Evolutionary conservation across 2,113 vertebrate genomes (phyloP).

Genomic region (Saiga tatarica): DNA sequence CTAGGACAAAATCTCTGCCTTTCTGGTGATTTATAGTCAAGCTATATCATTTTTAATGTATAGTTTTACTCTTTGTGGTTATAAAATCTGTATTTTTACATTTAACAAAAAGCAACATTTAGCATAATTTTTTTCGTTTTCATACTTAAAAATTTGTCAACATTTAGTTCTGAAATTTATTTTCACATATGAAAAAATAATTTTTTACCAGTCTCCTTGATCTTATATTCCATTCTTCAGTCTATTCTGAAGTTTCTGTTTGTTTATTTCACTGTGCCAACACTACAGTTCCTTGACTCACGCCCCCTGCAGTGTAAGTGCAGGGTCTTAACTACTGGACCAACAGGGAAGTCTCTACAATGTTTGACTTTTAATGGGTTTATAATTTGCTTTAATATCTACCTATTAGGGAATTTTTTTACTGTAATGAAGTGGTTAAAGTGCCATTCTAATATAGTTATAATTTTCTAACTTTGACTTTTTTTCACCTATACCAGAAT

Average conservation of each 20-base stretch:
- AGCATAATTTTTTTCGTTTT: neutral
- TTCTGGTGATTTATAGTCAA: neutral
- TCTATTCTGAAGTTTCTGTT: neutral
- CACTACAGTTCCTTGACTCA: neutral
- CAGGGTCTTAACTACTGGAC: neutral
- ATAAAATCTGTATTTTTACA: neutral
- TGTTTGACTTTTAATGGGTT: neutral
- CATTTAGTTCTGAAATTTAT: neutral
- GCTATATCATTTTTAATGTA: neutral
- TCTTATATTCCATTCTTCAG: neutral
- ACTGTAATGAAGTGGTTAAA: neutral
- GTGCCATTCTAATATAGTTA: neutral
- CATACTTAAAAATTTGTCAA: neutral
- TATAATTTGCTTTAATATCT: neutral
- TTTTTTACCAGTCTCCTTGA: neutral
- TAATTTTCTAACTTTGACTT: neutral
- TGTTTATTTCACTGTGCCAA: neutral
- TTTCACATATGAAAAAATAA: neutral
- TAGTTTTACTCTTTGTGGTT: neutral
- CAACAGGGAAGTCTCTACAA: neutral
- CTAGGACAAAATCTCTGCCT: neutral
- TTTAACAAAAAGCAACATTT: neutral
- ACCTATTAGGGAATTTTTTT: neutral
- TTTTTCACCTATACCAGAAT: neutral
- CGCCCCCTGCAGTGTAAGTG: rapidly evolving